Conservation (phyloP, 1,140 invertebrate species). For the Heliconius nattereri region DNA sequence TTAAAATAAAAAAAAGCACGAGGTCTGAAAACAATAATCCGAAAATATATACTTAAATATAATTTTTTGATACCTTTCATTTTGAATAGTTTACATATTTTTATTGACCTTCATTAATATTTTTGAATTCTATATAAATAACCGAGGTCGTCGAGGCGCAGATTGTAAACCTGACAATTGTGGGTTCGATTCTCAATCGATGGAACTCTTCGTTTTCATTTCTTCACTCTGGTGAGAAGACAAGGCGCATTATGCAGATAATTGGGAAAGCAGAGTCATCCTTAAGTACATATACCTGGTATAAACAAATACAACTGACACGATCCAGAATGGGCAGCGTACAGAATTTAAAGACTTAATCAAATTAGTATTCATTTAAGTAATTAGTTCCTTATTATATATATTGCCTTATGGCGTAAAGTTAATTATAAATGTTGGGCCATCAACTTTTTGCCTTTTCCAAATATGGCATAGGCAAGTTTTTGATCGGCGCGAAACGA, state of each 20-base stretch:
- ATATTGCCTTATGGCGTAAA: not conserved
- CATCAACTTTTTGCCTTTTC: not conserved
- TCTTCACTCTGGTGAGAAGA: not conserved
- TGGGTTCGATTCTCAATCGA: not conserved
- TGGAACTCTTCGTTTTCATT: not conserved
- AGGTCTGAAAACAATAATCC: not conserved
- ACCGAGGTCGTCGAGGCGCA: not conserved
- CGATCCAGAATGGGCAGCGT: no score
- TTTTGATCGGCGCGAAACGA: constrained; percentile 1
- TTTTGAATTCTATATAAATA: not conserved
- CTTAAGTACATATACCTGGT: no score
- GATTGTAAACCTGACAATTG: not conserved
- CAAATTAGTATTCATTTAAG: not conserved
- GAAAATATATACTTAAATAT: not conserved
- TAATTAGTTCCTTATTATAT: not conserved
- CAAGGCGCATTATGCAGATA: no score
- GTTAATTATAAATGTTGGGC: not conserved
- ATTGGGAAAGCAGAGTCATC: no score
- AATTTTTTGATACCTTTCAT: not conserved
- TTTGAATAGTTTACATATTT: no score
- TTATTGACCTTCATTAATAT: not conserved
- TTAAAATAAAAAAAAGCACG: not conserved
- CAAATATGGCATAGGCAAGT: not conserved
- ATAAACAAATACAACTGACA: no score
- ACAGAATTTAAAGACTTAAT: no score